Evolutionary conservation across 2,113 vertebrate genomes (phyloP), one percentile per base, ranked within the genome.

Genomic region (Vanacampus margaritifer): DNA sequence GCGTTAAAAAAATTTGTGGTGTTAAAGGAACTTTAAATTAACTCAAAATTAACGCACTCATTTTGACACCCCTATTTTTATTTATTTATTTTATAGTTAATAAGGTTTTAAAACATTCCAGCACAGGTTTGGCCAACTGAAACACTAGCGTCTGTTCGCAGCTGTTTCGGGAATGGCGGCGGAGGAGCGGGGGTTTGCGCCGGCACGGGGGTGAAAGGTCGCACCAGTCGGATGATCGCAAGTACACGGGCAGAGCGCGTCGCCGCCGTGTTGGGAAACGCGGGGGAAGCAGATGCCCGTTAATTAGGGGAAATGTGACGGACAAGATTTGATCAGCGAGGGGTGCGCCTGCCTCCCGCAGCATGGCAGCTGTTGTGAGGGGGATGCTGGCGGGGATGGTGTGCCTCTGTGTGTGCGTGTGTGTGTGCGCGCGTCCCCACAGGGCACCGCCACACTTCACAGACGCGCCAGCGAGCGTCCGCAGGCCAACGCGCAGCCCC

Each of bases 271-370:
- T 85, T 79, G 84, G 83, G 86, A 90, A 54, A 90, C 93, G 94
- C 93, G 93, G 94, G 94, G 92, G 93, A 92, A 96, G 94, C 96
- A 98, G 97, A 98, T 98, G 97, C 96, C 96, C 92, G 90, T 95
- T 98, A 98, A 99, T 98, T 99, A 99, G 96, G 93, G 94, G 92
- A 97, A 95, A 95, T 93, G 96, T 95, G 96, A 96, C 91, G 97
- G 96, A 98, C 97, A 98, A 95, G 94, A 95, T 94, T 92, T 91
- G 94, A 95, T 94, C 94, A 95, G 95, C 92, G 86, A 90, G 82
- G 68, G 92, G 94, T 95, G 93, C 90, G 91, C 87, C 92, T 92
- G 84, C 87, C 93, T 92, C 93, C 92, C 93, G 94, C 92, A 94
- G 92, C 94, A 89, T 87, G 94, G 94, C 97, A 98, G 96, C 95